A percentile compares a stretch with the other conserved stretches of the same genome.
phyloP scores from a whole-genome alignment of 2,888 invertebrate genomes.

The Geophilus truncorum region DNA sequence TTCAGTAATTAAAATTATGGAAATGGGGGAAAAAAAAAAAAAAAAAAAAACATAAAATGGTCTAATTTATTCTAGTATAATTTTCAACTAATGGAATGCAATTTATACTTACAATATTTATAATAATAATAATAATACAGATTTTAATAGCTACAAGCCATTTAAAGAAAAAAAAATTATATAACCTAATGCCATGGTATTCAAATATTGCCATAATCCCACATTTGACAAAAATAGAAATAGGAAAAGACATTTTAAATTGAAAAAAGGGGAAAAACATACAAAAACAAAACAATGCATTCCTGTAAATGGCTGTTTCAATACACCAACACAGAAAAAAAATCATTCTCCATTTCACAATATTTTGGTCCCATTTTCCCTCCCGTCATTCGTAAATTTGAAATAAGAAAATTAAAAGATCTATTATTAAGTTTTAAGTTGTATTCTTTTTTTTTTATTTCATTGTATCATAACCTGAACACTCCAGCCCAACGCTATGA shows the following conservation, averaged over 20 bases:
- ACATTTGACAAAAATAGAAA: constrained; percentile 11
- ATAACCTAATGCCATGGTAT: constrained; percentile 14
- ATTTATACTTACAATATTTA: not conserved
- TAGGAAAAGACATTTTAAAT: too few relatives aligned
- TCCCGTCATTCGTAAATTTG: not conserved
- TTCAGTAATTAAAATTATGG: too few relatives aligned
- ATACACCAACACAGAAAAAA: not conserved
- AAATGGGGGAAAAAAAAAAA: too few relatives aligned
- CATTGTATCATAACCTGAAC: not conserved
- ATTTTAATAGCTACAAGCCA: not conserved
- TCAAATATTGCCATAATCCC: constrained; percentile 23
- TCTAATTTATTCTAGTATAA: not conserved
- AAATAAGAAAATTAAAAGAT: not conserved
- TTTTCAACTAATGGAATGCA: not conserved
- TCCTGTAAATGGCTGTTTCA: not conserved
- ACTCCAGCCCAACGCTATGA: constrained; percentile 14
- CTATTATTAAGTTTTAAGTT: not conserved
- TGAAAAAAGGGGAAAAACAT: not conserved
- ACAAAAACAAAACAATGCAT: not conserved
- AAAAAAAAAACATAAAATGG: not conserved
- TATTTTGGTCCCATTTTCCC: constrained; percentile 1
- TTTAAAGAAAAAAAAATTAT: constrained; percentile 6
- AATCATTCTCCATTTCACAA: not conserved
- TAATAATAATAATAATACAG: not conserved
- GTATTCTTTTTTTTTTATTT: not conserved